These are phyloP conservation scores for Enteromius viviparus DNA, from an alignment of 2,797 vertebrate species.

Conservation along the genomic window DNA sequence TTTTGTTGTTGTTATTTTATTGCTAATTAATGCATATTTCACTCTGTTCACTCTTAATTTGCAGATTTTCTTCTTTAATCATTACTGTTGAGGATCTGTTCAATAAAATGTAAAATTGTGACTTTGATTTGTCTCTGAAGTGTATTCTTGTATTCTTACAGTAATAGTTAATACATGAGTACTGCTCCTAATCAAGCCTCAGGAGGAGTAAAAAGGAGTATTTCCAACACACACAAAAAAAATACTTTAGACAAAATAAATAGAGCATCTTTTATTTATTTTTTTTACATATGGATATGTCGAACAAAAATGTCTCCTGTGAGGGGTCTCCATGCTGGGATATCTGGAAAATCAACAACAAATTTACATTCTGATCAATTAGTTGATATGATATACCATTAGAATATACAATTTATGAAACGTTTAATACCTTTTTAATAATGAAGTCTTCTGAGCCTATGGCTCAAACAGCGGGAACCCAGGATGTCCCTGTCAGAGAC, in stretches of 20 bases:
- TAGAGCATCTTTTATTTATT: not conserved
- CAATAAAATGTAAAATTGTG: not conserved
- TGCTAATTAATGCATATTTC: not conserved
- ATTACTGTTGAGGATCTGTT: not conserved
- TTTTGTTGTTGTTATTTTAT: not conserved
- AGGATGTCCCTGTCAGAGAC: constrained; percentile 64
- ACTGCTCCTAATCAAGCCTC: not conserved
- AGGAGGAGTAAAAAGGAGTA: not conserved
- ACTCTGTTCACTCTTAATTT: not conserved
- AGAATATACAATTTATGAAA: not conserved
- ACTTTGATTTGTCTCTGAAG: not conserved
- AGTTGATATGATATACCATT: not conserved
- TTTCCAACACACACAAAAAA: not conserved
- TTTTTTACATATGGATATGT: not conserved
- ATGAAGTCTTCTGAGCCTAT: constrained; percentile 56
- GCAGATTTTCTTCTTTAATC: not conserved
- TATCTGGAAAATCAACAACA: constrained; percentile 20
- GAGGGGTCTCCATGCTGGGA: not conserved
- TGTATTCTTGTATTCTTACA: not conserved
- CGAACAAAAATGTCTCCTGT: not conserved
- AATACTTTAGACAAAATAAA: not conserved
- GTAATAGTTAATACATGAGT: not conserved
- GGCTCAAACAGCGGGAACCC: constrained; percentile 79
- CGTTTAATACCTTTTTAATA: constrained; percentile 16
- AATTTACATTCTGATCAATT: not conserved